Conservation (phyloP, 2,113 vertebrate genomes). For the Myanophis thanlyinensis region DNA sequence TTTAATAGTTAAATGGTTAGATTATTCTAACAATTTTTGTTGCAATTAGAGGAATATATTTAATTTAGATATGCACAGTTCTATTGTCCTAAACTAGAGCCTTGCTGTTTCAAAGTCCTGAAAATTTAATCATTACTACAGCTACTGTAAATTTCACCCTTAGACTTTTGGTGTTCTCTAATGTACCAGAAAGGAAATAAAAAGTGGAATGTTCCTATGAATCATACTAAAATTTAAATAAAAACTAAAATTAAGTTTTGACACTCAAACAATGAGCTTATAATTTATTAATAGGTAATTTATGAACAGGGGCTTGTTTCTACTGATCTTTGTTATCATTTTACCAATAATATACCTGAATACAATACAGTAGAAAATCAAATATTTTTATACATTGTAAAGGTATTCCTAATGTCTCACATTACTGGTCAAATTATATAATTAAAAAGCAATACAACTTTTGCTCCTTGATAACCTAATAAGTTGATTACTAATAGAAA, state of each 20-base stretch:
- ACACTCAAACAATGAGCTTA: constrained; percentile 24
- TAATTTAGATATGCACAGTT: constrained; percentile 31
- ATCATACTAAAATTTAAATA: constrained; percentile 39
- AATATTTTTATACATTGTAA: background rate
- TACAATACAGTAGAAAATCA: background rate
- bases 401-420: background rate
- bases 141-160: constrained; percentile 40
- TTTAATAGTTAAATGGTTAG: constrained; percentile 48
- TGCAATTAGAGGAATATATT: constrained; percentile 44
- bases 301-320: constrained; percentile 13
- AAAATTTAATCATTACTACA: constrained; percentile 48
- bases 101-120: constrained; percentile 45
- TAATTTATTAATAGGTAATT: constrained; percentile 19
- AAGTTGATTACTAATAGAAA: background rate
- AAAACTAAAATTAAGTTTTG: constrained; percentile 21
- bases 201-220: constrained; percentile 28
- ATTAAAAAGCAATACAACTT: background rate
- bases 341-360: background rate
- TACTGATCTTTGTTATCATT: constrained; percentile 28
- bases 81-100: constrained; percentile 38
- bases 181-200: constrained; percentile 44
- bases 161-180: constrained; percentile 33
- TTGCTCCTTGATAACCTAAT: background rate
- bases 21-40: constrained; percentile 39
- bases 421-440: background rate